Evolutionary conservation across 2,113 vertebrate species (phyloP).

Genomic region (Tursiops truncatus): DNA sequence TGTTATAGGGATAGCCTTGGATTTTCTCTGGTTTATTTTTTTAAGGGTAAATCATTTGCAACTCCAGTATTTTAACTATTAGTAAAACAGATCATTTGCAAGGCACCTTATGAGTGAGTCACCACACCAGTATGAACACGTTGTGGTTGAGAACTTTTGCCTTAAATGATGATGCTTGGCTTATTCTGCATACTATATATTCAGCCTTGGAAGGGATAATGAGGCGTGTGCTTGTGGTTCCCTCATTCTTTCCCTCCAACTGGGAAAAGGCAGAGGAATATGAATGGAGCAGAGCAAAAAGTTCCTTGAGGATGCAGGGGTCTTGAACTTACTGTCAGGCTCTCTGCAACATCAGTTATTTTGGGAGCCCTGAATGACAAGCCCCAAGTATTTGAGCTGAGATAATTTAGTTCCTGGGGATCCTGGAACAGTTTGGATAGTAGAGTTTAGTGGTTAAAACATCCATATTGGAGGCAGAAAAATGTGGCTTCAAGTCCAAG

Average conservation of each 20-base stretch:
- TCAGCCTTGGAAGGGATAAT: background rate
- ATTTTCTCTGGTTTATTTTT: background rate
- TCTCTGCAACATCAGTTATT: background rate
- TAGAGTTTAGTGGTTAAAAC: background rate
- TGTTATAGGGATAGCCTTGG: background rate
- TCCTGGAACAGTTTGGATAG: background rate
- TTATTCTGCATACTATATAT: background rate
- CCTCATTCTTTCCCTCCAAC: background rate
- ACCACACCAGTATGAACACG: background rate
- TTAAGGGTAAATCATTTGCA: conserved; percentile 5
- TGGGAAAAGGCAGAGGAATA: background rate
- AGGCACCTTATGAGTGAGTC: background rate
- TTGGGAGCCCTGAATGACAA: background rate
- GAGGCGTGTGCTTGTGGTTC: background rate
- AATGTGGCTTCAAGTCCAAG: background rate
- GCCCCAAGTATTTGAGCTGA: background rate
- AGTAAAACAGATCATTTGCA: background rate
- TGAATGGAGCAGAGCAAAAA: background rate
- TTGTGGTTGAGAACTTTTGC: background rate
- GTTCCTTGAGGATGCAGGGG: background rate
- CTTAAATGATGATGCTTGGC: background rate
- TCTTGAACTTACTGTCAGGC: background rate
- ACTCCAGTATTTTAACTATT: conserved; percentile 2
- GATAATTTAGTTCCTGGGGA: background rate
- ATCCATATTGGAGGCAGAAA: background rate